Evolutionary conservation across 2,888 invertebrate genomes (phyloP).

Genomic region (Cynaeus angustus): DNA sequence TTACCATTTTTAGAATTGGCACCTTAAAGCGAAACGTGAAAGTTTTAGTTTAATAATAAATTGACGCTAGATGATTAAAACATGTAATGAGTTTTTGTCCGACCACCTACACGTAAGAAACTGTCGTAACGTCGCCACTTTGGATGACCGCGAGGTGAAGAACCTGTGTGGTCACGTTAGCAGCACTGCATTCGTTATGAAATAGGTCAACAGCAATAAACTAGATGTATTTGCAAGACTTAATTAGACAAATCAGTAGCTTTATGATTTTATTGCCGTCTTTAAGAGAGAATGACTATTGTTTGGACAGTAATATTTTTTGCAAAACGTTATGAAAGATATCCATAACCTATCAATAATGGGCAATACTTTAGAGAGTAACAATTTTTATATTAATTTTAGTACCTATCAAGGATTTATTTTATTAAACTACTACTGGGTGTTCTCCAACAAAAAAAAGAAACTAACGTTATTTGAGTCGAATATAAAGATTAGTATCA

Average conservation of each 20-base stretch:
- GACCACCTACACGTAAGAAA: constrained; percentile 31
- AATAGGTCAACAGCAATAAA: constrained; percentile 58
- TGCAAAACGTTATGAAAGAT: too few relatives aligned
- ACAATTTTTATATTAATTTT: too few relatives aligned
- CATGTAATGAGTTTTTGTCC: constrained; percentile 7
- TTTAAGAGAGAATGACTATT: not conserved
- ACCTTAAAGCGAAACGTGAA: not conserved
- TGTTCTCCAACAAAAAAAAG: too few relatives aligned
- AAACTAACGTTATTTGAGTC: too few relatives aligned
- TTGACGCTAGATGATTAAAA: not conserved
- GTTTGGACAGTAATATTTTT: not conserved
- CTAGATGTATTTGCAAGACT: constrained; percentile 24
- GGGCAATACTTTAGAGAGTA: too few relatives aligned
- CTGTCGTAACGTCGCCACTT: constrained; percentile 19
- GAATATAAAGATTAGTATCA: too few relatives aligned
- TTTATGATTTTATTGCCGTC: not conserved
- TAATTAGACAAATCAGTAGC: constrained; percentile 4
- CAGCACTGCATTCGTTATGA: constrained; percentile 55
- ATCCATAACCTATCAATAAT: too few relatives aligned
- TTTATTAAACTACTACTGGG: too few relatives aligned
- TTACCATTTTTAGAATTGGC: too few relatives aligned
- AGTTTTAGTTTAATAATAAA: constrained; percentile 1
- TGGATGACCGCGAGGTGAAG: constrained; percentile 57
- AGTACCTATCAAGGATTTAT: too few relatives aligned
- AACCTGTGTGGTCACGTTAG: constrained; percentile 58